A percentile compares a stretch with the other conserved stretches of the same genome.
Evolutionary conservation across 2,797 vertebrate species (phyloP).

Genomic region (Anas acuta): DNA sequence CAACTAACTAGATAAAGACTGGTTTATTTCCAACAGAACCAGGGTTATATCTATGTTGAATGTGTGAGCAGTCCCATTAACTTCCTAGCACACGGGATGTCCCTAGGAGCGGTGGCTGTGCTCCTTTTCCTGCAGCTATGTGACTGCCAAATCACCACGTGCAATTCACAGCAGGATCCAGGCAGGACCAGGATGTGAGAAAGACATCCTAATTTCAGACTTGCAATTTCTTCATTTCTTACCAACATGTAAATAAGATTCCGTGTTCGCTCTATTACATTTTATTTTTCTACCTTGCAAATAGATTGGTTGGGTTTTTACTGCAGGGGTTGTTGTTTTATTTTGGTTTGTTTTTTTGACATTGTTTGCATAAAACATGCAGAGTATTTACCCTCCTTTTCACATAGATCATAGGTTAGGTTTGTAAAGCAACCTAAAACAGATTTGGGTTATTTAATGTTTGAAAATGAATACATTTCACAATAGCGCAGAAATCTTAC

Average conservation of each 20-base stretch:
- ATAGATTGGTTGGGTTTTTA: background rate
- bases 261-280: background rate
- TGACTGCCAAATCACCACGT: background rate
- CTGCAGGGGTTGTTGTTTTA: background rate
- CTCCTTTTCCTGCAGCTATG: background rate
- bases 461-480: background rate
- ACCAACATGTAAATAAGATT: background rate
- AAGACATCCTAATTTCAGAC: background rate
- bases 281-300: background rate
- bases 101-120: fast-evolving
- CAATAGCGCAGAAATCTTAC: background rate
- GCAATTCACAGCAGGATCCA: background rate
- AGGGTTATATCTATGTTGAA: background rate
- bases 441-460: background rate
- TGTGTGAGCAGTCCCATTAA: background rate
- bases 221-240: background rate
- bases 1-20: background rate
- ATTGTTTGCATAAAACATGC: background rate
- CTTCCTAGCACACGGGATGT: fast-evolving
- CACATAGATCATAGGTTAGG: background rate
- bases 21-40: background rate
- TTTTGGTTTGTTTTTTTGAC: background rate
- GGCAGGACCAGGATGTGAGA: background rate
- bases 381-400: background rate
- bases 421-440: background rate